Evolutionary conservation across 2,888 invertebrate genomes (phyloP).

Genomic region (Bombyx huttoni): DNA sequence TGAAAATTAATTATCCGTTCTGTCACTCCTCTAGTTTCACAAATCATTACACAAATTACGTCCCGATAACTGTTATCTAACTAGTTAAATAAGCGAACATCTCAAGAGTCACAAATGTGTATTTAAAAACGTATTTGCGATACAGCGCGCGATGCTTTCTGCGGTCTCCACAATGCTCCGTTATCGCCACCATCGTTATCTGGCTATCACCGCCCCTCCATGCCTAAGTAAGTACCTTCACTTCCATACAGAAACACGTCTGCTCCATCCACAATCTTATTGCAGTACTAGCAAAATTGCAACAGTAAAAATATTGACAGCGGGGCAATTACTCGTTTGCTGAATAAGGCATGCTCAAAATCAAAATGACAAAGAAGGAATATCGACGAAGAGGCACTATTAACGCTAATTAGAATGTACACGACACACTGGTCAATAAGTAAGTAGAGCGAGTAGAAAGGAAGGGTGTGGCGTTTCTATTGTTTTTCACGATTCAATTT

Average conservation of each 20-base stretch:
- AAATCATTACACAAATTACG: not conserved
- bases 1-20: not conserved
- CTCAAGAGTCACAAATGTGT: not conserved
- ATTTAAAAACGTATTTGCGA: constrained; percentile 1
- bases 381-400: constrained; percentile 9
- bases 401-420: constrained; percentile 23
- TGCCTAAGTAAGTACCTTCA: constrained; percentile 22
- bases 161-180: constrained; percentile 32
- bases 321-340: not conserved
- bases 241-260: constrained; percentile 17
- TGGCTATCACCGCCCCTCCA: constrained; percentile 46
- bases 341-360: not conserved
- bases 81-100: not conserved
- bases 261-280: constrained; percentile 20
- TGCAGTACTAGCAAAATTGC: constrained; percentile 13
- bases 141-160: constrained; percentile 17
- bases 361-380: not conserved
- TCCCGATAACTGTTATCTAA: not conserved
- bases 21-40: not conserved
- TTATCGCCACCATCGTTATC: constrained; percentile 59
- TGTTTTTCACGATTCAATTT: constrained; percentile 3
- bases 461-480: constrained; percentile 14
- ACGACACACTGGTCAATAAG: constrained; percentile 22
- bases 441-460: constrained; percentile 33
- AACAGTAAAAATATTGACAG: not conserved